Conservation (phyloP, 1,140 invertebrate genomes). For the Hylaeus volcanicus region DNA sequence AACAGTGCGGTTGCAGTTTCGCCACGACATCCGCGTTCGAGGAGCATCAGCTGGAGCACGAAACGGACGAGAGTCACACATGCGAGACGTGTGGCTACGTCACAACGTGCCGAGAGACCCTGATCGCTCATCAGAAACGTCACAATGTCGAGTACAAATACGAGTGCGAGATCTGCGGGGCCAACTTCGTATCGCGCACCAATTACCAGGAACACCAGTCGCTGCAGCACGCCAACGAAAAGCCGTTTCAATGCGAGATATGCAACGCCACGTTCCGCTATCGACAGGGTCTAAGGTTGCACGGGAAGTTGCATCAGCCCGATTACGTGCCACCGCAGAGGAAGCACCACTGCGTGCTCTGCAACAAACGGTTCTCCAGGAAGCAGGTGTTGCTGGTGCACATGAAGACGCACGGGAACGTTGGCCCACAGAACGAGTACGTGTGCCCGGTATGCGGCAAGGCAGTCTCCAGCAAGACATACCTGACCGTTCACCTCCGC, state of each 20-base stretch:
- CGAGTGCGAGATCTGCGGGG: slow-evolving; percentile 87
- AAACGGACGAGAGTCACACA: slow-evolving; percentile 61
- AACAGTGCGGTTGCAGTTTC: slow-evolving; percentile 74
- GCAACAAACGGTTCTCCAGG: slow-evolving; percentile 78
- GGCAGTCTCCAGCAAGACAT: slow-evolving; percentile 86
- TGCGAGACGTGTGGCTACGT: slow-evolving; percentile 76
- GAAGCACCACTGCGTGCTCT: slow-evolving; percentile 77
- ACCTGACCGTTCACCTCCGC: slow-evolving; percentile 90
- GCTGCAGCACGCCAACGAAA: slow-evolving; percentile 68
- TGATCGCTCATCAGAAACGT: slow-evolving; percentile 72
- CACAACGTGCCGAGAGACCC: slow-evolving; percentile 69
- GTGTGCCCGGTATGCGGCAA: slow-evolving; percentile 89
- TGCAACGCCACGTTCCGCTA: slow-evolving; percentile 80
- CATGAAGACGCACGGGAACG: slow-evolving; percentile 76
- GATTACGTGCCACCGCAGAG: slow-evolving; percentile 79
- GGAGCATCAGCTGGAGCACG: slow-evolving; percentile 71
- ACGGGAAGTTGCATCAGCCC: slow-evolving; percentile 81
- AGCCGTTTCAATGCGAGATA: slow-evolving; percentile 79
- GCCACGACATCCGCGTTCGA: slow-evolving; percentile 56
- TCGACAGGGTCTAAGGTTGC: slow-evolving; percentile 79
- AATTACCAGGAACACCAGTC: slow-evolving; percentile 77
- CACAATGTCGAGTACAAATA: slow-evolving; percentile 78
- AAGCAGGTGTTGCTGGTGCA: slow-evolving; percentile 79
- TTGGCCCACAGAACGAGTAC: slow-evolving; percentile 76
- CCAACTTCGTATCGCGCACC: slow-evolving; percentile 74